Evolutionary conservation across 2,113 vertebrate species (phyloP), one percentile per base, ranked within the genome.

Genomic region (Microcebus jonahi): DNA sequence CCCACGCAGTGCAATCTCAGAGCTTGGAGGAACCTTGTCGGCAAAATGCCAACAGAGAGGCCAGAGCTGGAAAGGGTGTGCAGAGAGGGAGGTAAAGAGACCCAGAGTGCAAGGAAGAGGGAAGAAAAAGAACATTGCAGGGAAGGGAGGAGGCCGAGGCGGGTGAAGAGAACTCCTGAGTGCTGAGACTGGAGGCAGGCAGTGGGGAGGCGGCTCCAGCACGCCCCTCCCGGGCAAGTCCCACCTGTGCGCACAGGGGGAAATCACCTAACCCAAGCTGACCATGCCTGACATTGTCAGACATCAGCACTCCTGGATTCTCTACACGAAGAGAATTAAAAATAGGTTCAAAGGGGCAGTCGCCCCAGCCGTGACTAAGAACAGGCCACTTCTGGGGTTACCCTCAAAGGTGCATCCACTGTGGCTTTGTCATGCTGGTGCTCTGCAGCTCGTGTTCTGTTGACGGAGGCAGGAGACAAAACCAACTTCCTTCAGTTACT

Each of bases 281-380:
- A 18, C 45, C 18, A 0, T 0, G 0, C 53, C 23, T 6, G 50
- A 29, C 25, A 21, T 7, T 10, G 21, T 6, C 11, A 27, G 23
- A 1, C 39, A 27, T 87, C 39, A 17, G 39, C 39, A 42, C 34
- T 70, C 75, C 59, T 29, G 10, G 11, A 39, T 34, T 27, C 55
- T 23, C 25, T 4, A 55, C 13, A 14, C 0, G 14, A 42, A 27
- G 8, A 63, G 61, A 65, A 50, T 21, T 42, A 31, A 48, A 53
- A 75, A 42, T 2, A 34, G 29, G 27, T 0, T 0, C 18, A 31
- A 27, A 23, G 39, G 17, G 34, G 21, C 21, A 8, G 17, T 3
- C 4, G 57, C 1, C 31, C 31, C 6, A 45, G 50, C 2, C 8
- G 14, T 12, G 23, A 65, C 34, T 7, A 45, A 75, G 65, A 53